Percentiles rank a stretch among this genome's conserved stretches.
These are phyloP conservation scores for Enteromius viviparus DNA, from an alignment of 2,797 vertebrate genomes.

Conservation along the genomic window DNA sequence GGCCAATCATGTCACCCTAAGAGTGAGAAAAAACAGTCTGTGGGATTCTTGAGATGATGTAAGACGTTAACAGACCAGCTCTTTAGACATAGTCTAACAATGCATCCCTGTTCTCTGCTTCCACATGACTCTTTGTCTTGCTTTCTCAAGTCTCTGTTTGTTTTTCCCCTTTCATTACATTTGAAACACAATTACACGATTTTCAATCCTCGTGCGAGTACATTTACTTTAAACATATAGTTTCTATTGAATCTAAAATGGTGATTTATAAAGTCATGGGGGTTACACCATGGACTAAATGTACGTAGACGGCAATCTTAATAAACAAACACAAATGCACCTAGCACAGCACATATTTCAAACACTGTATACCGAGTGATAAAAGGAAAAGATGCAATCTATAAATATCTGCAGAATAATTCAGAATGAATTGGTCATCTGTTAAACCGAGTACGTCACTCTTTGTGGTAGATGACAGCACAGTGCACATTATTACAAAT, in stretches of 20 bases:
- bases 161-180: constrained; percentile 2
- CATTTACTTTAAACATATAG: not conserved
- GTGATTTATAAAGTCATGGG: not conserved
- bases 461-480: not conserved
- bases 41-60: constrained; percentile 27
- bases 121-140: constrained; percentile 15
- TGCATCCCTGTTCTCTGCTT: constrained; percentile 31
- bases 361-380: not conserved
- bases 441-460: not conserved
- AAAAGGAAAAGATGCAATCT: not conserved
- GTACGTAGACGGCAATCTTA: not conserved
- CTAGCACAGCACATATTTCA: not conserved
- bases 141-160: not conserved
- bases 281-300: not conserved
- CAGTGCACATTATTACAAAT: not conserved
- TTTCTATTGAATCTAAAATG: not conserved
- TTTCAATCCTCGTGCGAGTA: not conserved
- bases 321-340: not conserved
- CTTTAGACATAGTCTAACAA: constrained; percentile 37
- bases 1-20: constrained; percentile 47
- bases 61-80: constrained; percentile 4
- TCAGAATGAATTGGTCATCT: not conserved
- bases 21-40: not conserved
- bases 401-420: not conserved
- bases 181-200: not conserved